phyloP scores from a whole-genome alignment of 2,888 invertebrate genomes.

The Drosophila demipolita region DNA sequence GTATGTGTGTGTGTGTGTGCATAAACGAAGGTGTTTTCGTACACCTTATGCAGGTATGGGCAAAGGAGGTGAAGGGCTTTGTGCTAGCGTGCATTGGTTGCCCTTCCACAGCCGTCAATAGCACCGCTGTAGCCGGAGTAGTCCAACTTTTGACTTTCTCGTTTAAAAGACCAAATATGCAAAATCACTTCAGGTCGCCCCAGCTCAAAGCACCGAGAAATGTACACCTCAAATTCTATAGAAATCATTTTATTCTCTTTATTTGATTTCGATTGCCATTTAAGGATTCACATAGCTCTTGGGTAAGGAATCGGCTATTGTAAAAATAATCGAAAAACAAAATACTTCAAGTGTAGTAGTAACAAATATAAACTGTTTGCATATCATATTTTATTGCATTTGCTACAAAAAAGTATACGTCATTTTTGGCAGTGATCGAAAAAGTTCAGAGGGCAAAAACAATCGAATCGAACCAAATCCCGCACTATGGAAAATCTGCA shows the following conservation, averaged over 20 bases:
- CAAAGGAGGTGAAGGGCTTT: background rate
- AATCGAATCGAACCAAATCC: constrained; percentile 20
- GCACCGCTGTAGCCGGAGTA: constrained; percentile 25
- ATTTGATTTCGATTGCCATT: background rate
- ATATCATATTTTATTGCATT: constrained; percentile 5
- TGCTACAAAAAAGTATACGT: constrained; percentile 19
- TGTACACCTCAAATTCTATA: constrained; percentile 31
- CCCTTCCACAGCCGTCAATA: constrained; percentile 53
- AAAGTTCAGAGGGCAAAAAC: constrained; percentile 5
- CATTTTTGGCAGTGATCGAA: constrained; percentile 18
- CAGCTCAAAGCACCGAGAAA: constrained; percentile 24
- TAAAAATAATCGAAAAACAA: background rate
- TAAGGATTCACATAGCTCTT: background rate
- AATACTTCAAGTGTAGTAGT: no score
- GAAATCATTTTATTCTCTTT: background rate
- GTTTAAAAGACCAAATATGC: constrained; percentile 40
- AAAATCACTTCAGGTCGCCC: constrained; percentile 22
- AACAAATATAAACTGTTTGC: background rate
- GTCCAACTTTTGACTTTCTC: constrained; percentile 58
- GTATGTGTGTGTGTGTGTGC: background rate
- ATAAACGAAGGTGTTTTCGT: constrained; percentile 7
- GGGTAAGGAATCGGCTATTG: background rate
- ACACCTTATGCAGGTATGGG: background rate
- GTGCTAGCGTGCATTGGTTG: constrained; percentile 38
- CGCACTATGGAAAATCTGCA: background rate